Evolutionary conservation across 2,888 invertebrate genomes (phyloP), one percentile per base, ranked within the genome.

Genomic region (Caenorhabditis sinica): DNA sequence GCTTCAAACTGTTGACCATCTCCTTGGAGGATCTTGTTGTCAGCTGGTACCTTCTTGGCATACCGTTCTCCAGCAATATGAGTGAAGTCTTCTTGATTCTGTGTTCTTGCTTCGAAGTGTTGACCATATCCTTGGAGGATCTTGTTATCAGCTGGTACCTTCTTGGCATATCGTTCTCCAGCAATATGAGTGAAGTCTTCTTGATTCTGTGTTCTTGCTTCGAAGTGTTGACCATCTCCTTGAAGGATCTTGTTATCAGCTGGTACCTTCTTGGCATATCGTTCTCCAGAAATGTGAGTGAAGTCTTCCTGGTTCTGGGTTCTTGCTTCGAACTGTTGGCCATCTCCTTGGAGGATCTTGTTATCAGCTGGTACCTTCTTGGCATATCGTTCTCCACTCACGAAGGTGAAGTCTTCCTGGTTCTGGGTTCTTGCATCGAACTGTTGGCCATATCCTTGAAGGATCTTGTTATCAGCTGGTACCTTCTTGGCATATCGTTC

Each of bases 251-350:
- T 65, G 51, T 74, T 63, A 25, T 74, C 74, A 23, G 51, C 30
- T 36, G 74, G 74, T 0, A 49, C 53, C 61, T 61, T 74, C 33
- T 49, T 53, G n/a, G 36, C 65, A 53, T 74, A 74, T 5, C 74
- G 63, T 49, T 74, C 74, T 23, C 74, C 74, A 65, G 40, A 23
- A 33, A 74, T 49, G 63, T 74, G 63, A 25, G 63, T 63, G 65
- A 65, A 74, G 53, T 65, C 74, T 65, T 74, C 74, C 40, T 74
- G 74, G 23, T 74, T 74, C 51, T 74, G 74, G 0, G 74, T 74
- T 28, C 30, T 74, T 0, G 74, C 63, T 2, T 63, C 74, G 53
- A 74, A 74, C n/a, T 63, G 45, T 15, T 49, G 45, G 17, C 74
- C 74, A 65, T 74, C 74, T 11, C 63, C 63, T 65, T 60, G 74